These are phyloP conservation scores for Ciconia nigra DNA, from an alignment of 2,797 vertebrate genomes.

Conservation along the genomic window DNA sequence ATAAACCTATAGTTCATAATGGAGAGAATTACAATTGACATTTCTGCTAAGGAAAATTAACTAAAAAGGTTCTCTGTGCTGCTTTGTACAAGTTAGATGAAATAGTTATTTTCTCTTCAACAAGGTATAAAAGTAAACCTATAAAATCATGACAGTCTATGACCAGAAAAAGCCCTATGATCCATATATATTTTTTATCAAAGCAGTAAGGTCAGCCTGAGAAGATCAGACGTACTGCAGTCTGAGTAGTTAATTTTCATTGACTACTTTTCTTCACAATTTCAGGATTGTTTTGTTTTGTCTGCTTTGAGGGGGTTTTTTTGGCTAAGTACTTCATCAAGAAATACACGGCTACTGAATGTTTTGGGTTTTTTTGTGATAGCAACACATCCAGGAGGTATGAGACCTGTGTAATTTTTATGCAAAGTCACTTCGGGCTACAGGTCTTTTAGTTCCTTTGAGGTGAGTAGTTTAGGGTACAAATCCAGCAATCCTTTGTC, in stretches of 20 bases:
- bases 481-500: not conserved
- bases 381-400: not conserved
- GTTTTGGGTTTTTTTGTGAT: not conserved
- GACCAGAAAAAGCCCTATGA: not conserved
- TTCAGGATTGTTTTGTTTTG: not conserved
- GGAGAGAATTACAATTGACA: not conserved
- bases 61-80: not conserved
- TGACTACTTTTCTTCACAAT: not conserved
- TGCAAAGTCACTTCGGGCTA: rapidly evolving
- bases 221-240: not conserved
- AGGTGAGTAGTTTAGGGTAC: not conserved
- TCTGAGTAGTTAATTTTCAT: not conserved
- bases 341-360: not conserved
- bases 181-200: not conserved
- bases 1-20: not conserved
- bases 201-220: not conserved
- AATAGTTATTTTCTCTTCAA: not conserved
- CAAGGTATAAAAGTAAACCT: not conserved
- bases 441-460: not conserved
- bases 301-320: no score
- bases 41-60: not conserved
- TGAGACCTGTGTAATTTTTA: not conserved
- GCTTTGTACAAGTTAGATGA: not conserved
- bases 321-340: not conserved
- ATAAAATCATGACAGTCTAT: not conserved